A percentile compares a stretch with the other conserved stretches of the same genome.
Evolutionary conservation across 2,888 invertebrate genomes (phyloP).

Genomic region (Monoplex corrugatus): DNA sequence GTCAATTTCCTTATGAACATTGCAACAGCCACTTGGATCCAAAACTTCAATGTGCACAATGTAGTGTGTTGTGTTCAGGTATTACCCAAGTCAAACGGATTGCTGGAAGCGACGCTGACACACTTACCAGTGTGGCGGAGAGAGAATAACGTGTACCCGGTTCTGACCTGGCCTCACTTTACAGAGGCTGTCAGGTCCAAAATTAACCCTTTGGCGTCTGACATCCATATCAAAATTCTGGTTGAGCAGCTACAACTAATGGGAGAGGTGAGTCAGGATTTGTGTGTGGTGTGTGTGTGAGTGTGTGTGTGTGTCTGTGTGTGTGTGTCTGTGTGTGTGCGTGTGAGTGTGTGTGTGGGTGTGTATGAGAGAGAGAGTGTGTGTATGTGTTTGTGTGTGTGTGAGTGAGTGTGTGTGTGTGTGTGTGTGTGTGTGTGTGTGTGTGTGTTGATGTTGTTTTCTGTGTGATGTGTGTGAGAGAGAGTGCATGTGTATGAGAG

Average conservation of each 20-base stretch:
- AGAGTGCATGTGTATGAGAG: too few relatives aligned
- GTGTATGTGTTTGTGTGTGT: not conserved
- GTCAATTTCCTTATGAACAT: not conserved
- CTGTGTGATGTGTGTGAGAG: not conserved
- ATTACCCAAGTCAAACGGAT: conserved; percentile 84
- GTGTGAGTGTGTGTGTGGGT: too few relatives aligned
- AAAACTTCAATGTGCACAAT: not conserved
- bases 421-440: not conserved
- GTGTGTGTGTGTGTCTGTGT: not conserved
- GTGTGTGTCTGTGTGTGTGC: not conserved
- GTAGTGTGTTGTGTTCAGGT: conserved; percentile 76
- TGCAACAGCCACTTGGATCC: not conserved
- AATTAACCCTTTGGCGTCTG: conserved; percentile 86
- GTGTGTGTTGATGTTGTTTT: not conserved
- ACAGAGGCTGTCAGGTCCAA: conserved; percentile 84
- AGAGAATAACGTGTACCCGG: conserved; percentile 85
- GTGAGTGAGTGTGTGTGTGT: not conserved
- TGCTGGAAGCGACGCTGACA: conserved; percentile 84
- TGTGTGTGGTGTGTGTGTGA: not conserved
- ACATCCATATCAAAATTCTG: conserved; percentile 86
- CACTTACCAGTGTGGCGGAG: conserved; percentile 84
- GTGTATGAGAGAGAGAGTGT: too few relatives aligned
- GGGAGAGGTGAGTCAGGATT: conserved; percentile 84
- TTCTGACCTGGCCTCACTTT: conserved; percentile 85
- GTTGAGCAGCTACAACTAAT: conserved; percentile 86